These are phyloP conservation scores for Cariama cristata DNA, from an alignment of 2,113 vertebrate species.

Conservation along the genomic window DNA sequence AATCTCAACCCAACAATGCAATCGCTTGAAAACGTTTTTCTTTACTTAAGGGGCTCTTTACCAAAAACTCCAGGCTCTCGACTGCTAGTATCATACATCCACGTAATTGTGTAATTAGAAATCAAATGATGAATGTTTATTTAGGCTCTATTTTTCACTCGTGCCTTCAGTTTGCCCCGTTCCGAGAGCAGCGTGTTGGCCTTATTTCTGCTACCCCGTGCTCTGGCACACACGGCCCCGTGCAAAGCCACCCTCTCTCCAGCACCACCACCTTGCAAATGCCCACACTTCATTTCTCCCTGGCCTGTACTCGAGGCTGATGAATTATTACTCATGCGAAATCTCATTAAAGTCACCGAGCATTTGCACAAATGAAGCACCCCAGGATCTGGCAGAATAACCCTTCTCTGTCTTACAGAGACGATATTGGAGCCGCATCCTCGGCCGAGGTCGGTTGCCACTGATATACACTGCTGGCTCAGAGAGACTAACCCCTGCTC, in stretches of 20 bases:
- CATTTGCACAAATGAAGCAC: neutral
- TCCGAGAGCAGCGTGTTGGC: neutral
- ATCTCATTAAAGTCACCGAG: neutral
- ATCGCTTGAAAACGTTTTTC: conserved; percentile 66
- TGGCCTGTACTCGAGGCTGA: neutral
- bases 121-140: conserved; percentile 65
- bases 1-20: conserved; percentile 50
- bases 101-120: conserved; percentile 75
- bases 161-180: neutral
- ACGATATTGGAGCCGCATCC: neutral
- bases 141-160: neutral
- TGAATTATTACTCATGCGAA: neutral
- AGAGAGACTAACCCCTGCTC: accelerated
- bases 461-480: accelerated
- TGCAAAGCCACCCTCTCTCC: neutral
- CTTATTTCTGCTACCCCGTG: neutral
- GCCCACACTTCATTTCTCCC: neutral
- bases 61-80: conserved; percentile 76
- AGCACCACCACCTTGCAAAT: neutral
- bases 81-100: conserved; percentile 75
- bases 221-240: neutral
- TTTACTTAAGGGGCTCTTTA: conserved; percentile 81
- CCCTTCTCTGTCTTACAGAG: neutral
- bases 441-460: accelerated
- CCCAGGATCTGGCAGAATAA: neutral